Conservation (phyloP, 2,888 invertebrate species). For the Saturnia japonica region DNA sequence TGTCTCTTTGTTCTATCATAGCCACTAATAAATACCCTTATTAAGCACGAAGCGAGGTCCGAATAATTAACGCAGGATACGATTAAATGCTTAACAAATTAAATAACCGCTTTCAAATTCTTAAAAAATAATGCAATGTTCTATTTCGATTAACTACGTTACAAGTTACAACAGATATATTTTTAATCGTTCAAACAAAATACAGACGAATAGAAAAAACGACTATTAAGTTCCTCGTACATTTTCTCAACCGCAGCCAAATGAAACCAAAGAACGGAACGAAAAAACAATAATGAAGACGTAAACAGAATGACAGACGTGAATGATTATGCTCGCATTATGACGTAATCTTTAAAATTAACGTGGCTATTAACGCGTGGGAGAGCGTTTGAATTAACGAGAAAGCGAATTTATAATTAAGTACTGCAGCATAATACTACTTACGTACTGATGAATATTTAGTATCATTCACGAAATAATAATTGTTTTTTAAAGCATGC, state of each 20-base stretch:
- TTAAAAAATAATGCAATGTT: neutral
- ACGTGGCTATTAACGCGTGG: conserved; percentile 12
- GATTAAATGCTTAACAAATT: neutral
- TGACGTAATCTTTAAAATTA: conserved; percentile 19
- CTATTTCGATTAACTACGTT: neutral
- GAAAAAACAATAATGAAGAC: neutral
- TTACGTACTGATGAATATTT: neutral
- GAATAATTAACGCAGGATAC: too few relatives aligned
- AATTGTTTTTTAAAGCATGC: neutral
- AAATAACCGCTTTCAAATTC: neutral
- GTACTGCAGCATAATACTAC: neutral
- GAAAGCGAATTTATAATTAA: conserved; percentile 19
- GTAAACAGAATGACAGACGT: conserved; percentile 2
- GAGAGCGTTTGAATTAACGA: conserved; percentile 7
- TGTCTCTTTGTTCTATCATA: too few relatives aligned
- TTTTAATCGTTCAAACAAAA: neutral
- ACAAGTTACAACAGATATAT: neutral
- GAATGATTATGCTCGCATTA: neutral
- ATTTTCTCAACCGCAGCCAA: neutral
- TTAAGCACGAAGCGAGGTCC: too few relatives aligned
- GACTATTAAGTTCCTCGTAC: neutral
- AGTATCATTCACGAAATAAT: neutral
- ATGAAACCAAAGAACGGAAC: neutral
- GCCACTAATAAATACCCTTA: too few relatives aligned
- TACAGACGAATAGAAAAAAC: neutral